Conservation (phyloP, 2,888 invertebrate species). For the Lymantria monacha region DNA sequence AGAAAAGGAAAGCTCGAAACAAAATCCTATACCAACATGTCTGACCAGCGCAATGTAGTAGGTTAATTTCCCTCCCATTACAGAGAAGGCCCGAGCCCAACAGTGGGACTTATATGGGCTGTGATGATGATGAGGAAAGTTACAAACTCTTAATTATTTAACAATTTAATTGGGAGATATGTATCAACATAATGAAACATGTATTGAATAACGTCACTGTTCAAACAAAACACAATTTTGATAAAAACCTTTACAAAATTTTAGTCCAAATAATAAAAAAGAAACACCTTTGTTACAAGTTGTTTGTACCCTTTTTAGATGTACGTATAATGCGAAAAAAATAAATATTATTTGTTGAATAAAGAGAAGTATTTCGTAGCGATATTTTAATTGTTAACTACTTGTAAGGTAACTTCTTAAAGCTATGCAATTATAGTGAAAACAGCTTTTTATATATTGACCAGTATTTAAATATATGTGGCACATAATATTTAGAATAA, state of each 20-base stretch:
- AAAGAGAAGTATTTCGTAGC: conserved; percentile 61
- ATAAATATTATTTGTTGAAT: conserved; percentile 52
- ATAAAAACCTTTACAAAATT: conserved; percentile 75
- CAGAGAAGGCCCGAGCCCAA: too few relatives aligned
- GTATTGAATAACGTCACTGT: conserved; percentile 31
- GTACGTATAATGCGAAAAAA: conserved; percentile 46
- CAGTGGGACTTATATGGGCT: too few relatives aligned
- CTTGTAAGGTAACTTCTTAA: conserved; percentile 68
- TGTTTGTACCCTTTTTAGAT: conserved; percentile 65
- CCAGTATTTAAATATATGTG: conserved; percentile 49
- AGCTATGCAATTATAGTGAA: conserved; percentile 47
- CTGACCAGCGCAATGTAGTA: too few relatives aligned
- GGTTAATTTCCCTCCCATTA: too few relatives aligned
- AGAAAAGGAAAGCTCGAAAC: too few relatives aligned
- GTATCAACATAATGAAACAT: too few relatives aligned
- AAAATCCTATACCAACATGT: too few relatives aligned
- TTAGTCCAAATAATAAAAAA: too few relatives aligned
- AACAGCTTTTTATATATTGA: conserved; percentile 55
- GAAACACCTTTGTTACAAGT: conserved; percentile 54
- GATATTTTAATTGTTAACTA: conserved; percentile 77
- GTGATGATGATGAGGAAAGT: too few relatives aligned
- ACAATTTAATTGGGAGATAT: too few relatives aligned
- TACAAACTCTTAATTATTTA: too few relatives aligned
- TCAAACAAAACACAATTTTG: conserved; percentile 61
- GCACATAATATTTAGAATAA: conserved; percentile 35